Evolutionary conservation across 1,140 invertebrate species (phyloP).

Genomic region (Aphis gossypii): DNA sequence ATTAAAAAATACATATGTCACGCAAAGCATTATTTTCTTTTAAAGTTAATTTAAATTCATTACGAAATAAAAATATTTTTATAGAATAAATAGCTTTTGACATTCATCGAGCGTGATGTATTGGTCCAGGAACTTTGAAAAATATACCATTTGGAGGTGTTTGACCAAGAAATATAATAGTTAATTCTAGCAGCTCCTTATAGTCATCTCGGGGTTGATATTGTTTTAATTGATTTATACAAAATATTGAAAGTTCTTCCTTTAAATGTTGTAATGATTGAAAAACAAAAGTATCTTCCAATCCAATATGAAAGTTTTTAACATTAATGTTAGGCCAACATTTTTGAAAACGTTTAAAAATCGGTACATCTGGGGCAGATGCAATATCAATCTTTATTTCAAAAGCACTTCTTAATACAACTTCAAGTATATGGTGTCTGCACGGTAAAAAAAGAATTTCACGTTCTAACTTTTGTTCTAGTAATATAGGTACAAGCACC

Average conservation of each 20-base stretch:
- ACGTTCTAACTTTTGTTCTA: no score
- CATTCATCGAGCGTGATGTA: constrained; percentile 61
- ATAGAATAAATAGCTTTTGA: constrained; percentile 60
- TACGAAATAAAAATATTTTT: constrained; percentile 59
- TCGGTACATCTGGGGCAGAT: no score
- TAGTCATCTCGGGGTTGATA: not conserved
- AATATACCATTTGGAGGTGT: constrained; percentile 15
- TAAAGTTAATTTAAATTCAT: constrained; percentile 44
- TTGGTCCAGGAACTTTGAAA: constrained; percentile 18
- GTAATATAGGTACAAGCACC: no score
- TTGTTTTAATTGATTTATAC: constrained; percentile 19
- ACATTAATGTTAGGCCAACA: not conserved
- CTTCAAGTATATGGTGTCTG: no score
- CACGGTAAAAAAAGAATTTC: no score
- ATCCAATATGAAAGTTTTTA: constrained; percentile 2
- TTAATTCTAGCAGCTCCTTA: not conserved
- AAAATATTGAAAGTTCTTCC: not conserved
- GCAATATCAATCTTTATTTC: no score
- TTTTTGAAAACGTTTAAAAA: not conserved
- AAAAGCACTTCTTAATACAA: no score
- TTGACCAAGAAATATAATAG: not conserved
- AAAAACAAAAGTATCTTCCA: not conserved
- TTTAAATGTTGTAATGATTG: not conserved
- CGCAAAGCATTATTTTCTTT: constrained; percentile 8
- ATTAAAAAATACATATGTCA: constrained; percentile 59